These are phyloP conservation scores for Lutjanus erythropterus DNA, from an alignment of 2,113 vertebrate genomes.

Conservation along the genomic window DNA sequence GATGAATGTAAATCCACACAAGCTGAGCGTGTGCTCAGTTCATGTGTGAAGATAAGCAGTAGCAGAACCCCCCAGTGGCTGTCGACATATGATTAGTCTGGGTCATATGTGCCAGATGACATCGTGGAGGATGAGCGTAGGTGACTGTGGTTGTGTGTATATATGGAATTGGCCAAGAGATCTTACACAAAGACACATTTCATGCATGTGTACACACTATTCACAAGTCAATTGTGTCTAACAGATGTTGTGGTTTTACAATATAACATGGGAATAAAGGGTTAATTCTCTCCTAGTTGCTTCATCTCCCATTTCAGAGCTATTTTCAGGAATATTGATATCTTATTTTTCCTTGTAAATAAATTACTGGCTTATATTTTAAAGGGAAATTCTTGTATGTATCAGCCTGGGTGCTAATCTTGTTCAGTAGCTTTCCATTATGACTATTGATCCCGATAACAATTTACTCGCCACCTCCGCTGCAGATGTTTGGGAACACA, in stretches of 20 bases:
- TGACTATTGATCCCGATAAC: slow-evolving; percentile 36
- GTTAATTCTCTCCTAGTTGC: background rate
- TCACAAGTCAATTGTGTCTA: slow-evolving; percentile 25
- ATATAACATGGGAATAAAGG: background rate
- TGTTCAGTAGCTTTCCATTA: slow-evolving; percentile 10
- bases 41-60: slow-evolving; percentile 67
- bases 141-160: slow-evolving; percentile 27
- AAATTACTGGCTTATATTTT: background rate
- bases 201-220: slow-evolving; percentile 52
- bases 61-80: slow-evolving; percentile 1
- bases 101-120: slow-evolving; percentile 69
- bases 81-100: slow-evolving; percentile 72
- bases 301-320: slow-evolving; percentile 19
- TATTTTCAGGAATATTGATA: background rate
- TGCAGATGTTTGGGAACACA: slow-evolving; percentile 7
- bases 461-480: background rate
- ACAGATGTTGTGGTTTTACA: background rate
- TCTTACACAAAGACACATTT: slow-evolving; percentile 44
- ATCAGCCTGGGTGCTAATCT: background rate
- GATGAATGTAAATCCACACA: slow-evolving; percentile 68
- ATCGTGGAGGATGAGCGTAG: slow-evolving; percentile 25
- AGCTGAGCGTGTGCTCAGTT: slow-evolving; percentile 58
- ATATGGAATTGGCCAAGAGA: slow-evolving; percentile 2
- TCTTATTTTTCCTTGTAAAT: background rate
- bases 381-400: background rate